Evolutionary conservation across 1,140 invertebrate genomes (phyloP).

Genomic region (Chironomus tepperi): DNA sequence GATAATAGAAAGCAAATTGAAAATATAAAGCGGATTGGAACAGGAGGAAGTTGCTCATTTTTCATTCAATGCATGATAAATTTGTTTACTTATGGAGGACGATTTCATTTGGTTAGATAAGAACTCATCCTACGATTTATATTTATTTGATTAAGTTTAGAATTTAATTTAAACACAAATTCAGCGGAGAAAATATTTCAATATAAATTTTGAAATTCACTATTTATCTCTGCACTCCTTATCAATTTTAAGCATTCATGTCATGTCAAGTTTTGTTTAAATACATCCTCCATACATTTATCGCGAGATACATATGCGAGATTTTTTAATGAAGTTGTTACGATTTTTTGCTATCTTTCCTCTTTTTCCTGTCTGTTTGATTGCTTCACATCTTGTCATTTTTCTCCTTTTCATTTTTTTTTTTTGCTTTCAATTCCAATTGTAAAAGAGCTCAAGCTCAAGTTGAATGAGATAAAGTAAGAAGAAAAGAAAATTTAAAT

Average conservation of each 20-base stretch:
- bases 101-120: too few relatives aligned
- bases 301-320: not conserved
- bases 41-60: not conserved
- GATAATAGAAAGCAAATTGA: not conserved
- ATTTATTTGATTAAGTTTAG: too few relatives aligned
- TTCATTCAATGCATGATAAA: not conserved
- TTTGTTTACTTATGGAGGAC: not conserved
- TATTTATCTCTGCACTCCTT: not conserved
- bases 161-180: too few relatives aligned
- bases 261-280: not conserved
- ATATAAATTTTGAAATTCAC: not conserved
- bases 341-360: not conserved
- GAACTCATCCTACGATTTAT: too few relatives aligned
- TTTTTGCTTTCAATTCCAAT: not conserved
- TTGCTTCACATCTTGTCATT: constrained; percentile 10
- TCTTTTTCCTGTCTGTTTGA: not conserved
- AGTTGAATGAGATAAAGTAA: not conserved
- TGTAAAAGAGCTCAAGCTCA: not conserved
- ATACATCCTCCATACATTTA: not conserved
- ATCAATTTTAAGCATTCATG: constrained; percentile 2
- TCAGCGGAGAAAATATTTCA: too few relatives aligned
- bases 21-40: not conserved
- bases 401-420: not conserved
- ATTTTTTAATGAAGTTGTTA: constrained; percentile 14
- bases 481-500: not conserved